phyloP scores from a whole-genome alignment of 2,888 invertebrate genomes.

The Ischnus inquisitorius region DNA sequence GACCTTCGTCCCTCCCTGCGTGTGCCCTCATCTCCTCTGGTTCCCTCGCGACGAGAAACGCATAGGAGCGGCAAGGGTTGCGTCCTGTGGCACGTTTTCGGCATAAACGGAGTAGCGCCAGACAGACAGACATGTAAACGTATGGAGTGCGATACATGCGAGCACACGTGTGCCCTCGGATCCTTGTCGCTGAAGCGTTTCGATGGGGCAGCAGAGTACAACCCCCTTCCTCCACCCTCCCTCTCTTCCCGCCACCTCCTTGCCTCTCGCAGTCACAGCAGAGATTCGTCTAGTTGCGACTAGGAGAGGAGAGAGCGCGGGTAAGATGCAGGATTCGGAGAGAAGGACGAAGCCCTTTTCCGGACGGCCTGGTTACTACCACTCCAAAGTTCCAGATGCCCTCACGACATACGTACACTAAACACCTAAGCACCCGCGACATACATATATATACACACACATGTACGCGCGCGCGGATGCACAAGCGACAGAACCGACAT shows the following conservation, averaged over 20 bases:
- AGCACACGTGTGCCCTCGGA: conserved; percentile 48
- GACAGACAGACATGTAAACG: conserved; percentile 1
- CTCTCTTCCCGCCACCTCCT: too few relatives aligned
- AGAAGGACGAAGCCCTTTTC: conserved; percentile 62
- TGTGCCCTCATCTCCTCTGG: conserved; percentile 52
- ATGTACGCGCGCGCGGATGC: neutral
- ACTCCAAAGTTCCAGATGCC: conserved; percentile 68
- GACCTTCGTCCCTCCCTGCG: conserved; percentile 74
- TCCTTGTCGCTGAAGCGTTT: conserved; percentile 53
- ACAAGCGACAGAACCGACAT: neutral
- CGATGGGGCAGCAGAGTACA: conserved; percentile 28
- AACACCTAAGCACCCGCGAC: conserved; percentile 29
- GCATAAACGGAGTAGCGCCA: conserved; percentile 28
- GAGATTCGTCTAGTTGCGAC: conserved; percentile 23
- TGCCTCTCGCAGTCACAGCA: neutral
- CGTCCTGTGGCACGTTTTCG: conserved; percentile 47
- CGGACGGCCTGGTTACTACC: conserved; percentile 59
- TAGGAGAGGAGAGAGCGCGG: neutral
- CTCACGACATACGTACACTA: neutral
- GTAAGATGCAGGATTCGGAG: conserved; percentile 27
- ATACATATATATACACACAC: neutral
- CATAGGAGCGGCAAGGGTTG: conserved; percentile 76
- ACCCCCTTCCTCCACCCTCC: neutral
- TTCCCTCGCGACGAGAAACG: conserved; percentile 7
- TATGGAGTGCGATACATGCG: neutral